Percentiles rank a stretch among this genome's conserved stretches.
These are phyloP conservation scores for Pachymerium ferrugineum DNA, from an alignment of 2,888 invertebrate species.

Conservation along the genomic window DNA sequence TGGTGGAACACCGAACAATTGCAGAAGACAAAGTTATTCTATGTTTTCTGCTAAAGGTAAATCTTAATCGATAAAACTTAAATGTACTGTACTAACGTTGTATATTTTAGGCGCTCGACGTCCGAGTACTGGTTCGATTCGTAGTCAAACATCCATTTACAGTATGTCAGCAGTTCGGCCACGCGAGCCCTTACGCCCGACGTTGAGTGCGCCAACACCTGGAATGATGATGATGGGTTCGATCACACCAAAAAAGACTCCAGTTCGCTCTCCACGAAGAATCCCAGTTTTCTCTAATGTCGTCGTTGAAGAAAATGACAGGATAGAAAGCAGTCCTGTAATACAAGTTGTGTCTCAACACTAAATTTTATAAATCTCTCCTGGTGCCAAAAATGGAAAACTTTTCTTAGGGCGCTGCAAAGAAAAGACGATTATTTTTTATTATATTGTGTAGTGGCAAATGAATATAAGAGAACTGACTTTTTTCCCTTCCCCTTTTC, in stretches of 20 bases:
- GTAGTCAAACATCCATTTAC: neutral
- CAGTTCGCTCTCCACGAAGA: neutral
- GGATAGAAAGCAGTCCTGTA: neutral
- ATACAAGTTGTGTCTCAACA: neutral
- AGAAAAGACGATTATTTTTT: too few relatives aligned
- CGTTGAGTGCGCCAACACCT: constrained; percentile 1
- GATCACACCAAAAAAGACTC: neutral
- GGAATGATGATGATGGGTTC: neutral
- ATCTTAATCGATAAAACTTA: too few relatives aligned
- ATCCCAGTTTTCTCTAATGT: neutral
- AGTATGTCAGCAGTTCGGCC: neutral
- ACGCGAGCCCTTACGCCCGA: constrained; percentile 8
- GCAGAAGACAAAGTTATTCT: constrained; percentile 34
- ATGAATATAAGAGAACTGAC: too few relatives aligned
- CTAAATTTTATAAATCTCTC: neutral
- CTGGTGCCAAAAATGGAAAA: neutral
- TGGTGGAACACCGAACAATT: constrained; percentile 33
- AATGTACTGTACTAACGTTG: neutral
- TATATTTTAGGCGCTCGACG: neutral
- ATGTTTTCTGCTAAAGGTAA: constrained; percentile 29
- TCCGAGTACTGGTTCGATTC: neutral
- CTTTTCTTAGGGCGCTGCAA: too few relatives aligned
- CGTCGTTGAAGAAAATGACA: neutral
- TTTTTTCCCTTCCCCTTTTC: too few relatives aligned
- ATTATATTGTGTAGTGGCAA: too few relatives aligned